phyloP scores from a whole-genome alignment of 2,113 vertebrate species.

The Neodon shergylaensis region DNA sequence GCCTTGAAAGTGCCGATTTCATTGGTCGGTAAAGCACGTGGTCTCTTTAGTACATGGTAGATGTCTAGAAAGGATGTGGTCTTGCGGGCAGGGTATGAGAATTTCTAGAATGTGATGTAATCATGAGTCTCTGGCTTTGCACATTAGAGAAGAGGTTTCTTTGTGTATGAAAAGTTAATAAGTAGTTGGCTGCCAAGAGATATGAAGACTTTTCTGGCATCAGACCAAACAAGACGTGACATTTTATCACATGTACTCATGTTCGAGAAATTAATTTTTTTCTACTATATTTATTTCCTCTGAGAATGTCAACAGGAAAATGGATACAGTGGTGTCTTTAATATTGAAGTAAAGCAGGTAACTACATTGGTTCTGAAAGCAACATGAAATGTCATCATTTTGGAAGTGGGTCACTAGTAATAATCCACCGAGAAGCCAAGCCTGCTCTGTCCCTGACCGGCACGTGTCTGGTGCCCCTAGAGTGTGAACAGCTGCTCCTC shows the following conservation, averaged over 20 bases:
- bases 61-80: not conserved
- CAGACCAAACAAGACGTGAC: constrained; percentile 47
- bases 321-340: constrained; percentile 44
- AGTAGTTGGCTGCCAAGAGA: constrained; percentile 14
- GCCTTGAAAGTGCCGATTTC: constrained; percentile 7
- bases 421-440: constrained; percentile 14
- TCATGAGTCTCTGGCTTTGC: constrained; percentile 13
- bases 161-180: not conserved
- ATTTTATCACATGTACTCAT: constrained; percentile 43
- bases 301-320: constrained; percentile 60
- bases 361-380: constrained; percentile 34
- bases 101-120: constrained; percentile 1
- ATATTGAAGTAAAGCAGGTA: constrained; percentile 2
- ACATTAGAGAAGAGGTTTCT: constrained; percentile 35
- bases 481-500: not conserved
- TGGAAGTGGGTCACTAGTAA: constrained; percentile 2
- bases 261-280: constrained; percentile 24
- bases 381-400: constrained; percentile 36
- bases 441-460: not conserved
- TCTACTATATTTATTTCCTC: constrained; percentile 49
- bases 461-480: not conserved
- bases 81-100: not conserved
- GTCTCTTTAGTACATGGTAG: not conserved
- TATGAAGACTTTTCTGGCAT: constrained; percentile 33
- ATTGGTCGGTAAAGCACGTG: not conserved